These are phyloP conservation scores for Plectropomus leopardus DNA, from an alignment of 2,113 vertebrate genomes.

Conservation along the genomic window DNA sequence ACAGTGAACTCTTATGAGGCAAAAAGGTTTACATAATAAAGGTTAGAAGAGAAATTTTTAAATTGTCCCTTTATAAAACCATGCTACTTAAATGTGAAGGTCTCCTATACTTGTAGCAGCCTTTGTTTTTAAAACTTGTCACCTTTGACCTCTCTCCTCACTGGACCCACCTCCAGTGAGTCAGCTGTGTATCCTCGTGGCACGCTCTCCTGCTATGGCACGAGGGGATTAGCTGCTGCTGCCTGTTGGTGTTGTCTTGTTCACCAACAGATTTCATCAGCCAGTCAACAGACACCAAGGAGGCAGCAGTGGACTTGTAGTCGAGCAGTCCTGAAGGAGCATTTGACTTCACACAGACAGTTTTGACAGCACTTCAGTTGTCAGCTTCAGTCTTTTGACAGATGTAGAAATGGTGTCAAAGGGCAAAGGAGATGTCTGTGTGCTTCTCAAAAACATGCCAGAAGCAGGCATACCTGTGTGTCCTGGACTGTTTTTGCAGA, in stretches of 20 bases:
- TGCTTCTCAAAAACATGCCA: conserved; percentile 41
- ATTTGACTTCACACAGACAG: conserved; percentile 27
- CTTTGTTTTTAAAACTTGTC: conserved; percentile 28
- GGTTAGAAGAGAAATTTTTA: background rate
- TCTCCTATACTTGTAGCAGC: background rate
- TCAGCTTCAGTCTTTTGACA: conserved; percentile 53
- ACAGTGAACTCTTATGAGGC: background rate
- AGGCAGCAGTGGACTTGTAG: conserved; percentile 16
- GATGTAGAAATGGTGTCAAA: conserved; percentile 60
- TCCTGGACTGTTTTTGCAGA: conserved; percentile 28
- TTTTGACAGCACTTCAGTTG: conserved; percentile 54
- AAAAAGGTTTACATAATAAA: background rate
- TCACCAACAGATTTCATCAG: conserved; percentile 39
- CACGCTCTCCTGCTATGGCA: conserved; percentile 33
- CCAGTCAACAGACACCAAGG: conserved; percentile 26
- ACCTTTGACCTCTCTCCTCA: conserved; percentile 42
- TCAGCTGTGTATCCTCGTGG: conserved; percentile 40
- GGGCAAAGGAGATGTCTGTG: conserved; percentile 53
- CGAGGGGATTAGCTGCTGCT: conserved; percentile 63
- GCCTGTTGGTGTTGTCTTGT: conserved; percentile 38
- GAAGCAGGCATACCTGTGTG: conserved; percentile 31
- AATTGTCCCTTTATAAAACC: background rate
- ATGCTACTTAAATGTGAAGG: background rate
- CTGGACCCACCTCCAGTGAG: conserved; percentile 6
- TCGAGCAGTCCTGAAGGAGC: conserved; percentile 28